A percentile compares a stretch with the other conserved stretches of the same genome.
Conservation (phyloP, 2,888 invertebrate species). For the Carcina quercana region DNA sequence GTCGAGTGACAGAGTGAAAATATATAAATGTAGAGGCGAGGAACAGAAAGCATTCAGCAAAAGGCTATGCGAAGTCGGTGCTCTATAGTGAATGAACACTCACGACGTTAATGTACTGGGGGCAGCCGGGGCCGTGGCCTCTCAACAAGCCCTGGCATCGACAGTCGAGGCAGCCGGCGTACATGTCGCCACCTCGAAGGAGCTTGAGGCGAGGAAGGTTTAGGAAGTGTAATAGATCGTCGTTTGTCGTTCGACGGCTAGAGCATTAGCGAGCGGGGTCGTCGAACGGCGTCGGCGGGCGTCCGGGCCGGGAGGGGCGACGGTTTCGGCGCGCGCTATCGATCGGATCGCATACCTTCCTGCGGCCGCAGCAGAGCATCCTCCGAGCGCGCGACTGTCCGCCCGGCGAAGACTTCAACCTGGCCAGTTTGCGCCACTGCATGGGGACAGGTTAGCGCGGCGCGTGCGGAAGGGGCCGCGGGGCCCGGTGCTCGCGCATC, state of each 20-base stretch:
- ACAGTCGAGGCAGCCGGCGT: slow-evolving; percentile 5
- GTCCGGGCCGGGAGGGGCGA: slow-evolving; percentile 68
- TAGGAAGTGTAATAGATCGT: slow-evolving; percentile 27
- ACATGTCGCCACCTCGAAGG: slow-evolving; percentile 6
- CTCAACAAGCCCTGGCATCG: slow-evolving; percentile 2
- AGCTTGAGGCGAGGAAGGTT: slow-evolving; percentile 1
- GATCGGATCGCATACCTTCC: slow-evolving; percentile 84
- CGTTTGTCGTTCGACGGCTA: too few relatives aligned
- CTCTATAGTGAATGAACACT: too few relatives aligned
- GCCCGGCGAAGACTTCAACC: slow-evolving; percentile 82
- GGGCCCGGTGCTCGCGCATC: slow-evolving; percentile 64
- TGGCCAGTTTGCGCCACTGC: slow-evolving; percentile 90
- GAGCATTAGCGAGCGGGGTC: slow-evolving; percentile 59
- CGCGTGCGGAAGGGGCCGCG: slow-evolving; percentile 68
- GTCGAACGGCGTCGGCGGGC: slow-evolving; percentile 68
- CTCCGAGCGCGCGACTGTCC: slow-evolving; percentile 83
- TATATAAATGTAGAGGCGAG: too few relatives aligned
- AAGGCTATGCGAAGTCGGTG: too few relatives aligned
- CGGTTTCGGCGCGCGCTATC: slow-evolving; percentile 69
- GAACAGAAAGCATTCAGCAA: background rate
- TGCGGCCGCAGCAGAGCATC: slow-evolving; percentile 97
- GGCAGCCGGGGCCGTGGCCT: background rate
- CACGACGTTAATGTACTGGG: background rate
- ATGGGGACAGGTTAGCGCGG: slow-evolving; percentile 81
- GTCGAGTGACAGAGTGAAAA: too few relatives aligned